Percentiles rank a stretch among this genome's conserved stretches.
Conservation (phyloP, 2,113 vertebrate genomes). For the Glaucomys volans region DNA sequence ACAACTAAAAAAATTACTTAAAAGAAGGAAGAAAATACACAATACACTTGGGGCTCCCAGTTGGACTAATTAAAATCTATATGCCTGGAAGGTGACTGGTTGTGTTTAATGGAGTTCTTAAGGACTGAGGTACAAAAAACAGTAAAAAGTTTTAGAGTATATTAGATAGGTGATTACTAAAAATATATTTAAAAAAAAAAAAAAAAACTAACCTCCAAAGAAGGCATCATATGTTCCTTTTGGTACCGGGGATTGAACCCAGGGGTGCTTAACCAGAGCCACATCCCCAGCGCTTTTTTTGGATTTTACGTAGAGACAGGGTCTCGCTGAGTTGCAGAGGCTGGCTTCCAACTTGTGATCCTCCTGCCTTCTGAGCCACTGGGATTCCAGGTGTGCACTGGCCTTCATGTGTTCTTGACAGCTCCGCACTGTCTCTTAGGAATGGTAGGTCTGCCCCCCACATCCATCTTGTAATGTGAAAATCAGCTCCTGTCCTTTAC, state of each 20-base stretch:
- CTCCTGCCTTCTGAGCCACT: too few species aligned
- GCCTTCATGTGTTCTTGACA: not conserved
- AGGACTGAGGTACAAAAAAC: not conserved
- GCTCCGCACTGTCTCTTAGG: not conserved
- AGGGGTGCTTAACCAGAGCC: too few species aligned
- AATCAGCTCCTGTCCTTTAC: not conserved
- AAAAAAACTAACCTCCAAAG: not conserved
- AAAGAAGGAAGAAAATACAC: too few species aligned
- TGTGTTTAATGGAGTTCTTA: not conserved
- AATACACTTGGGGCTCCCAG: not conserved
- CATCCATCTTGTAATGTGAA: not conserved
- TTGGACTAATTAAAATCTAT: slow-evolving; percentile 9
- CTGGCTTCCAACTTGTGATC: too few species aligned
- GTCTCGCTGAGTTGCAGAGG: too few species aligned
- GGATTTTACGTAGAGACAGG: too few species aligned
- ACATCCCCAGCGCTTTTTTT: too few species aligned
- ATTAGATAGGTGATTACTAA: not conserved
- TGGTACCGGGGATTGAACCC: too few species aligned
- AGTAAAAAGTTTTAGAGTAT: not conserved
- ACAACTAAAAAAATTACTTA: too few species aligned
- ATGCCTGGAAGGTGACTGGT: not conserved
- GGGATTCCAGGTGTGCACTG: too few species aligned
- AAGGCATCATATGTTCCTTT: not conserved
- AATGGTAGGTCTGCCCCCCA: not conserved
- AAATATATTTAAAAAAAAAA: not conserved